Percentiles rank a stretch among this genome's conserved stretches.
Evolutionary conservation across 2,888 invertebrate genomes (phyloP).

Genomic region (Aporophyla nigra): DNA sequence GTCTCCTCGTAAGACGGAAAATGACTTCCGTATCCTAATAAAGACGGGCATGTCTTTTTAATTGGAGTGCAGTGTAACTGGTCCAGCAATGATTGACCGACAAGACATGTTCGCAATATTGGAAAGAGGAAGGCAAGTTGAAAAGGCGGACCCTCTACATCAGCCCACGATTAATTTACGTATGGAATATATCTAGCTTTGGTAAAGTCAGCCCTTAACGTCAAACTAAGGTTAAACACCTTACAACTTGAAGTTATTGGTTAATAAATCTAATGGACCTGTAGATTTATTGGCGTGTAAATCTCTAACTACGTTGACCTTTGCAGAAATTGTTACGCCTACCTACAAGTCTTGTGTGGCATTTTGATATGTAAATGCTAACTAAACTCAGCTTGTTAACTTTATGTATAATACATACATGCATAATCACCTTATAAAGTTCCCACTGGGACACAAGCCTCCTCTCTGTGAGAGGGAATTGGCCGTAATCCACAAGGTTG

Average conservation of each 20-base stretch:
- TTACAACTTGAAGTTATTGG: conserved; percentile 25
- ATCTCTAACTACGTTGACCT: conserved; percentile 32
- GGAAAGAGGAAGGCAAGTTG: background rate
- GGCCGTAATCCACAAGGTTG: background rate
- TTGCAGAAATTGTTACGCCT: conserved; percentile 4
- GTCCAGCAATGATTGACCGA: conserved; percentile 22
- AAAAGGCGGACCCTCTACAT: too few species aligned
- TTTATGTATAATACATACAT: background rate
- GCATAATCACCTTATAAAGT: too few species aligned
- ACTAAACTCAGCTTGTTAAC: background rate
- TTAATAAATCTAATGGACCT: conserved; percentile 42
- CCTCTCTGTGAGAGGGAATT: background rate
- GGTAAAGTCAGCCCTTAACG: background rate
- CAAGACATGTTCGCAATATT: background rate
- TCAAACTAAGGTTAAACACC: conserved; percentile 23
- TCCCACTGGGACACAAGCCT: too few species aligned
- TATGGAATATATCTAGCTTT: too few species aligned
- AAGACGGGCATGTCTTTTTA: background rate
- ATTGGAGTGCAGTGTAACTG: conserved; percentile 16
- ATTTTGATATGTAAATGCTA: background rate
- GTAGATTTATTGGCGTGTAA: conserved; percentile 45
- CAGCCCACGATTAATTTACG: background rate
- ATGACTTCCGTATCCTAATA: background rate
- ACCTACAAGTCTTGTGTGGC: background rate
- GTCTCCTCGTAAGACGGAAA: too few species aligned